These are phyloP conservation scores for Cepaea hortensis DNA, from an alignment of 2,888 invertebrate genomes.

Conservation along the genomic window DNA sequence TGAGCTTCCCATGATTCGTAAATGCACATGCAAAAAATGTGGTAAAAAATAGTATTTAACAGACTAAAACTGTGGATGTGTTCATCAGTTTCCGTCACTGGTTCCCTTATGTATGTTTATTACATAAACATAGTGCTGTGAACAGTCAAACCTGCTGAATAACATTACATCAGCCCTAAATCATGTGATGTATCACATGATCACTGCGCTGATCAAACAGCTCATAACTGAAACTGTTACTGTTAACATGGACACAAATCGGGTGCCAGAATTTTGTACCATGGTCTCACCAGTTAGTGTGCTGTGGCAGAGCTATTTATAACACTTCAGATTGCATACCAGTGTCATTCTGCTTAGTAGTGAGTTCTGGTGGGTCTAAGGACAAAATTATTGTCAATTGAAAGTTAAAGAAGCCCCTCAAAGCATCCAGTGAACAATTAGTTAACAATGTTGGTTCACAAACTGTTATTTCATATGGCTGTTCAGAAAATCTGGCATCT, in stretches of 20 bases:
- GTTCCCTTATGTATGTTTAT: slow-evolving; percentile 20
- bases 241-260: not conserved
- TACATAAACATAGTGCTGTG: slow-evolving; percentile 4
- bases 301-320: not conserved
- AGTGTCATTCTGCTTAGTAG: not conserved
- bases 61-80: not conserved
- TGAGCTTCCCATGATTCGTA: slow-evolving; percentile 96
- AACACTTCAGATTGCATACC: not conserved
- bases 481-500: not conserved
- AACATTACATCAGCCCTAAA: not conserved
- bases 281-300: not conserved
- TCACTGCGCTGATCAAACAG: too few species aligned
- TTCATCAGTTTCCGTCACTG: not conserved
- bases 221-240: not conserved
- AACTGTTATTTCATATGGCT: not conserved
- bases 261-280: not conserved
- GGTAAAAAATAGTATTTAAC: slow-evolving; percentile 26
- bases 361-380: not conserved
- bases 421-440: not conserved
- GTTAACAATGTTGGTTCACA: not conserved
- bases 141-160: slow-evolving; percentile 18
- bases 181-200: not conserved
- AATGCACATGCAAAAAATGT: slow-evolving; percentile 88
- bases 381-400: not conserved
- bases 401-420: not conserved